Evolutionary conservation across 1,140 invertebrate genomes (phyloP).

Genomic region (Capitella teleta): DNA sequence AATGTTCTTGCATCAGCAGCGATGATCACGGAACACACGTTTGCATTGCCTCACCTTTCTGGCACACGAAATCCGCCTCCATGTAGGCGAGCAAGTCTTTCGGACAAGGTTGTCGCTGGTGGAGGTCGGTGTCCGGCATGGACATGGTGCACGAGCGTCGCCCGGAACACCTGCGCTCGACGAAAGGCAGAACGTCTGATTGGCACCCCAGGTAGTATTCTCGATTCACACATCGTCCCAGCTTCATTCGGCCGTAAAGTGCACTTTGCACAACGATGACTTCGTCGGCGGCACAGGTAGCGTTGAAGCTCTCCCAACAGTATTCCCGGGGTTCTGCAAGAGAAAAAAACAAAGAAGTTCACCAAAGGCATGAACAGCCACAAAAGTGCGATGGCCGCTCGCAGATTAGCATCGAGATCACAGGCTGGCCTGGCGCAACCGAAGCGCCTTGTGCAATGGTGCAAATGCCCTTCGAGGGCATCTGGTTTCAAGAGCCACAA

Average conservation of each 20-base stretch:
- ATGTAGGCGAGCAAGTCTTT: constrained; percentile 13
- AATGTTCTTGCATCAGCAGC: no score
- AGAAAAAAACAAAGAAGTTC: no score
- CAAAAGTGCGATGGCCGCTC: no score
- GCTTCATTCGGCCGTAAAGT: constrained; percentile 12
- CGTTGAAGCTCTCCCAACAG: constrained; percentile 14
- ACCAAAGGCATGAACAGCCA: no score
- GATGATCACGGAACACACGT: no score
- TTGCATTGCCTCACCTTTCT: constrained; percentile 4
- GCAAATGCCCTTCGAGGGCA: no score
- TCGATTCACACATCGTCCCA: constrained; percentile 8
- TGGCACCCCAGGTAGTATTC: constrained; percentile 5
- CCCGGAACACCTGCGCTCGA: constrained; percentile 5
- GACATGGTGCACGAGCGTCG: constrained; percentile 6
- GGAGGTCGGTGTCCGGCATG: constrained; percentile 8
- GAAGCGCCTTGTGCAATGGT: no score
- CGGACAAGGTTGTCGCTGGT: constrained; percentile 11
- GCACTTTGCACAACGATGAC: constrained; percentile 11
- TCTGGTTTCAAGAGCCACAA: no score
- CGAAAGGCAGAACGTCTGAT: constrained; percentile 4
- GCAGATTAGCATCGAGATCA: no score
- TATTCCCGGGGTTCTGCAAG: constrained; percentile 7
- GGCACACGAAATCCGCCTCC: constrained; percentile 11
- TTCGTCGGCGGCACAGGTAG: constrained; percentile 2
- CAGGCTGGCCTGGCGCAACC: no score